Evolutionary conservation across 2,797 vertebrate species (phyloP), one percentile per base, ranked within the genome.

Genomic region (Rhinichthys osculus): DNA sequence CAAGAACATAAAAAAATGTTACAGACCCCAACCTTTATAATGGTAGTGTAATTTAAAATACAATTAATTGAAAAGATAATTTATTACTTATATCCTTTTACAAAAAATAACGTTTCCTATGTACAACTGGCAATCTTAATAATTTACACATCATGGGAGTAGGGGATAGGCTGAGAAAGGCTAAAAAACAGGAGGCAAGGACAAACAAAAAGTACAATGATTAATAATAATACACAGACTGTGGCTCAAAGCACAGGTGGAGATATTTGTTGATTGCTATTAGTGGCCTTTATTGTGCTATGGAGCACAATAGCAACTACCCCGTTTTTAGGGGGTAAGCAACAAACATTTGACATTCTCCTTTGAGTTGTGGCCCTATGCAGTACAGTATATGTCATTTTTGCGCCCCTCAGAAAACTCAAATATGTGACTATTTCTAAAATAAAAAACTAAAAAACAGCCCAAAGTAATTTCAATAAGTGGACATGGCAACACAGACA

Each of bases 401-500:
- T 57, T 23, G 19, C 14, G 11, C 73, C 11, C 21, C 50, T 38
- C 73, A 54, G 47, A 50, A 76, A 57, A 33, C 11, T 54, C 11
- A 23, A 57, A 76, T 76, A 76, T 19, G 17, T 35, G 73, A 54
- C 30, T 54, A 19, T 33, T 54, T 35, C 17, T 35, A 76, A 33
- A 76, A 21, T 21, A 76, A 14, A 42, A 33, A 44, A 0, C 17
- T 44, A 47, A 13, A 44, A 52, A 52, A 4, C 6, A 14, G 21
- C 21, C 73, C 50, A 38, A 57, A 77, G 30, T 66, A 62, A 50
- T 27, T 50, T 64, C 35, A 80, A 66, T 35, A 33, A 21, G n/a
- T 67, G 40, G 78, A 81, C 66, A 78, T 78, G 76, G 76, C 76
- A 52, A 66, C 78, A 69, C 17, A 81, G 42, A 78, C 85, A 21